Percentiles rank a stretch among this genome's conserved stretches.
These are phyloP conservation scores for Hymenochirus boettgeri DNA, from an alignment of 2,113 vertebrate species.

Conservation along the genomic window DNA sequence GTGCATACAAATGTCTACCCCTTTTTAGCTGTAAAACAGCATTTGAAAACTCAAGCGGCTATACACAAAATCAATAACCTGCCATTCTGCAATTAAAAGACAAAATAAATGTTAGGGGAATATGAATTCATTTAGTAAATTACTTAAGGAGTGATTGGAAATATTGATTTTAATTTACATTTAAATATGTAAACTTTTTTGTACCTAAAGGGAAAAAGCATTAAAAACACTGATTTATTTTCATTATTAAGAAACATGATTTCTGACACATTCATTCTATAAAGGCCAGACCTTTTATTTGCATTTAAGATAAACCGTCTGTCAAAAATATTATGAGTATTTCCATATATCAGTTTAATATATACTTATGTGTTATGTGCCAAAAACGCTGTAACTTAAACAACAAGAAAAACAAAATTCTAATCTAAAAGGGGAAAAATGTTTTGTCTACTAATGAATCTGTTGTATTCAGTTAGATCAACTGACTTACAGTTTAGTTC, in stretches of 20 bases:
- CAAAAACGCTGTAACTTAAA: no score
- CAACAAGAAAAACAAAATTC: no score
- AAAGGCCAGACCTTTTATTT: no score
- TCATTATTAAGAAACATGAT: conserved; percentile 60
- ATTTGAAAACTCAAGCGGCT: conserved; percentile 59
- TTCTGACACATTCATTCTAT: conserved; percentile 45
- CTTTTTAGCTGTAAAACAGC: conserved; percentile 61
- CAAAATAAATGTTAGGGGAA: conserved; percentile 75
- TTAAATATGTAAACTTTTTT: conserved; percentile 79
- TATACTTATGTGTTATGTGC: no score
- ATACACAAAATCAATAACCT: conserved; percentile 76
- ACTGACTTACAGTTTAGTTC: no score
- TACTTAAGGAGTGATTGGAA: conserved; percentile 82
- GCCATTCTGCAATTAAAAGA: conserved; percentile 88
- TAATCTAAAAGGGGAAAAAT: no score
- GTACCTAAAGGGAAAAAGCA: conserved; percentile 69
- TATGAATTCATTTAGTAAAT: conserved; percentile 81
- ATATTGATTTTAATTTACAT: conserved; percentile 91
- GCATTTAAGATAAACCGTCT: no score
- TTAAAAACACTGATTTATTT: conserved; percentile 66
- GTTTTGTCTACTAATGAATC: no score
- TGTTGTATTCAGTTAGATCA: no score
- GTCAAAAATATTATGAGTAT: no score
- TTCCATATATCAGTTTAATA: no score
- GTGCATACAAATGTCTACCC: conserved; percentile 56